These are phyloP conservation scores for Pteropus rufus DNA, from an alignment of 2,797 vertebrate species.

Conservation along the genomic window DNA sequence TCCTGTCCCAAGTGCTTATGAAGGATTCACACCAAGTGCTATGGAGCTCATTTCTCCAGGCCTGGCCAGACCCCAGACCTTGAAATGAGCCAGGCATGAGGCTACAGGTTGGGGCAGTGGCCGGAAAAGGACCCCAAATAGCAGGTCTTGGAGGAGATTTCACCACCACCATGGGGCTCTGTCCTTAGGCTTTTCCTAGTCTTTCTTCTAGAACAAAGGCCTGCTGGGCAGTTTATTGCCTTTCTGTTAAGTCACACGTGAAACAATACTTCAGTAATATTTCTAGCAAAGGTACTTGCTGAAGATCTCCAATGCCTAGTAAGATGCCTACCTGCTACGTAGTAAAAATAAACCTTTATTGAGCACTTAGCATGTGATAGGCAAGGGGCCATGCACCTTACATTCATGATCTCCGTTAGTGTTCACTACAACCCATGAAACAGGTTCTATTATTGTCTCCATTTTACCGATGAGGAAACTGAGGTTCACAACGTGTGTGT, in stretches of 20 bases:
- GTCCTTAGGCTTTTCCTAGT: background rate
- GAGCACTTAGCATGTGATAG: background rate
- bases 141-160: background rate
- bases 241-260: background rate
- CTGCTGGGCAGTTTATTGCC: background rate
- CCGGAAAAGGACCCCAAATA: background rate
- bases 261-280: background rate
- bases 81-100: background rate
- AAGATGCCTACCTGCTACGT: background rate
- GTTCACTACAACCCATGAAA: background rate
- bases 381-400: background rate
- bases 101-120: fast-evolving
- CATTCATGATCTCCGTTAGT: background rate
- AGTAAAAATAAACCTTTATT: background rate
- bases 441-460: background rate
- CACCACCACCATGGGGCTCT: background rate
- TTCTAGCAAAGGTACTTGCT: background rate
- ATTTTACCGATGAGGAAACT: background rate
- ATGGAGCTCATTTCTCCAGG: background rate
- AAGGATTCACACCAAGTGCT: background rate
- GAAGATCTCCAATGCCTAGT: background rate
- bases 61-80: background rate
- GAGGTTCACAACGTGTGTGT: background rate
- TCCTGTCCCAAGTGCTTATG: background rate
- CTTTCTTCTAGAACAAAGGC: background rate